These are phyloP conservation scores for Octopus sinensis DNA, from an alignment of 1,140 invertebrate species.

Conservation along the genomic window DNA sequence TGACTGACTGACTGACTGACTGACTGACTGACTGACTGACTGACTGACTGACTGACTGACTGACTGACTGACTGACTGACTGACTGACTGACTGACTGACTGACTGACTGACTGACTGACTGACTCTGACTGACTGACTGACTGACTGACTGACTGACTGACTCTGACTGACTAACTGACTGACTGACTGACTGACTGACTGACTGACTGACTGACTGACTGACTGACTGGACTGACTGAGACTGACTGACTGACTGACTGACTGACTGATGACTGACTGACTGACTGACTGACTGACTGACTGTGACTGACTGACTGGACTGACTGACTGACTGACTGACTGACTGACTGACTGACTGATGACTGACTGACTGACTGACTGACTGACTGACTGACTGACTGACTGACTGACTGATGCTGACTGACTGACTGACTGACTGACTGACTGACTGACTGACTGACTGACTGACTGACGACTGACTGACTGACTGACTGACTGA, in stretches of 20 bases:
- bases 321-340: conserved; percentile 34
- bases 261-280: too few relatives aligned
- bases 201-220: conserved; percentile 34
- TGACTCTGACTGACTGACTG: conserved; percentile 34
- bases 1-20: conserved; percentile 36
- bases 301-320: conserved; percentile 33
- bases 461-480: conserved; percentile 30
- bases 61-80: conserved; percentile 38
- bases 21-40: conserved; percentile 35
- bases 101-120: conserved; percentile 34
- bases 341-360: conserved; percentile 27
- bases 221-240: conserved; percentile 31
- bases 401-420: conserved; percentile 28
- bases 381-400: conserved; percentile 30
- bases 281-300: conserved; percentile 35
- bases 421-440: conserved; percentile 29
- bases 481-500: conserved; percentile 33
- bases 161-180: too few relatives aligned
- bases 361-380: conserved; percentile 31
- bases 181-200: conserved; percentile 35
- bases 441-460: conserved; percentile 30
- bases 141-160: conserved; percentile 35
- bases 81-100: conserved; percentile 34
- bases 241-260: conserved; percentile 34
- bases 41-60: conserved; percentile 37